Conservation (phyloP, 2,888 invertebrate species). For the Acronicta alni region DNA sequence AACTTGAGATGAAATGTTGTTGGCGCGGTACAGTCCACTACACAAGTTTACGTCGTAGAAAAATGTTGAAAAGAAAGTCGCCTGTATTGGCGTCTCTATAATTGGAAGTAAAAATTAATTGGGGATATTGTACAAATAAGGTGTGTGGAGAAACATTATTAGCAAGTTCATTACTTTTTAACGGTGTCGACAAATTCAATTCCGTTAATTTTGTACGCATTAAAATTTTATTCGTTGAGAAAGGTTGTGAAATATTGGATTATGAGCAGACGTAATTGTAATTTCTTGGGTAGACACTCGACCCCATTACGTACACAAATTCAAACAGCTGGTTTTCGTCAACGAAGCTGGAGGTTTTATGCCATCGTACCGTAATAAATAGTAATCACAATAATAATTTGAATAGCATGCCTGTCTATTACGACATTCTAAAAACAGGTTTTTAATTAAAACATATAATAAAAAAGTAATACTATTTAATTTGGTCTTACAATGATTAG, state of each 20-base stretch:
- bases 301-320: constrained; percentile 41
- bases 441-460: constrained; percentile 11
- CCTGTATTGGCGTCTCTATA: constrained; percentile 33
- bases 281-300: constrained; percentile 48
- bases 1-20: constrained; percentile 69
- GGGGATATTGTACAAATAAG: constrained; percentile 35
- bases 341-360: constrained; percentile 33
- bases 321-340: constrained; percentile 51
- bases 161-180: constrained; percentile 20
- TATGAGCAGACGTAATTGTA: constrained; percentile 45
- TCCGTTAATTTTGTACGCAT: constrained; percentile 29
- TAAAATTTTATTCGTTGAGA: constrained; percentile 27
- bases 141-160: constrained; percentile 22
- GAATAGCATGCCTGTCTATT: constrained; percentile 21
- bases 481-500: constrained; percentile 6
- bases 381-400: constrained; percentile 27
- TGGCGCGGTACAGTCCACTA: constrained; percentile 39
- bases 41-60: constrained; percentile 35
- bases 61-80: constrained; percentile 34
- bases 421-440: constrained; percentile 12
- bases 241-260: constrained; percentile 49
- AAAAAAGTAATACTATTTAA: neutral
- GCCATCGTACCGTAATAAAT: constrained; percentile 49
- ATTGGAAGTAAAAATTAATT: constrained; percentile 49
- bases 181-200: constrained; percentile 24